Base-by-base conservation (phyloP, 2,888 invertebrate genomes). In the Halictus quadricinctus region DNA sequence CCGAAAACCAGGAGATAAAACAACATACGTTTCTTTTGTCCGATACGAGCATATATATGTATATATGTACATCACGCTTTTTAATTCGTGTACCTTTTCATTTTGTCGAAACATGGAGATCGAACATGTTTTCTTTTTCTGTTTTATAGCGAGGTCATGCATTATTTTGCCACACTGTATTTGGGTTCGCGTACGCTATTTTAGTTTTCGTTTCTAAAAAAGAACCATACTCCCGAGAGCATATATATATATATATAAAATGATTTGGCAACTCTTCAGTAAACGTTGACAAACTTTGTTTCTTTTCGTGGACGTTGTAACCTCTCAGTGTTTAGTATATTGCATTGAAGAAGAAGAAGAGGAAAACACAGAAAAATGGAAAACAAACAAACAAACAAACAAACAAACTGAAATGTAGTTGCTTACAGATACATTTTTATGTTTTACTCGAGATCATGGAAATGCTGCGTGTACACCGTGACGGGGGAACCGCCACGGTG, bases 81-180 rank as follows among this genome's bases (percentile, higher is more conserved):
- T 78, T 64, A 70, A 58, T 75, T 75, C 66, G 72, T 66, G 15
- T 21, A 21, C 18, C 5, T 69, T 87, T 86, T 80, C 72, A 25
- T 58, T 80, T 5, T 69, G 18, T n/a, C 72, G 18, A 41, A 76
- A 76, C 8, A 29, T 46, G 76, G 41, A 60, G 15, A 72, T 8
- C 46, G 72, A 41, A 58, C 18, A 25, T 36, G 48, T 58, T 70
- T 43, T n/a, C 72, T 72, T 74, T 83, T 58, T n/a, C n/a, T 36
- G 36, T 58, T n/a, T n/a, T 58, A 58, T 72, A 74, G 60, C 50
- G 8, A 75, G n/a, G 85, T 88, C 89, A 84, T 86, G 58, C 85
- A 88, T 90, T 88, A 86, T 84, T 88, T 90, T 72, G 86, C 88
- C 90, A 87, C 76, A 87, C 88, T 91, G 91, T 91, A 91, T 90